Percentiles rank a stretch among this genome's conserved stretches.
phyloP scores from a whole-genome alignment of 2,797 vertebrate genomes.

The Meriones psammophilus region DNA sequence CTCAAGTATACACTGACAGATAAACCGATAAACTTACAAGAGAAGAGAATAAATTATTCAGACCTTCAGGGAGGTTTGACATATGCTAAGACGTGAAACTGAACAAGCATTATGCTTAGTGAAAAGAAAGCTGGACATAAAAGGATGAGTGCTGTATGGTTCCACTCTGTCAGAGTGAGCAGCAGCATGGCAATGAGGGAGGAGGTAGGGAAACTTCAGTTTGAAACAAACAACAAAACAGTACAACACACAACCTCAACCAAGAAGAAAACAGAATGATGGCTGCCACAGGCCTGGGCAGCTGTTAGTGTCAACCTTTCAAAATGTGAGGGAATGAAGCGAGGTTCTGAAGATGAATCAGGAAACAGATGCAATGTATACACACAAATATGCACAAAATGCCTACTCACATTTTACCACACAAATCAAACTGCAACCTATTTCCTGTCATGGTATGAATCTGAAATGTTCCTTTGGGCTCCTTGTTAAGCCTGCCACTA shows the following conservation, averaged over 20 bases:
- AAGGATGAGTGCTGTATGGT: neutral
- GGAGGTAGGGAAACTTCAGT: neutral
- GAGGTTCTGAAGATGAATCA: neutral
- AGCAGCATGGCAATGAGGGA: neutral
- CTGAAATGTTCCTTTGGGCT: neutral
- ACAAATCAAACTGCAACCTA: conserved; percentile 1
- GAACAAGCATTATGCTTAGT: neutral
- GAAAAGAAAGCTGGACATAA: neutral
- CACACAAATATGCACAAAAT: neutral
- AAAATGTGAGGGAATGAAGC: conserved; percentile 4
- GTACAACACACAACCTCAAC: neutral
- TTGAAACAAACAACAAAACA: neutral
- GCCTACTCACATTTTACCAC: neutral
- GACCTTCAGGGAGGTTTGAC: neutral
- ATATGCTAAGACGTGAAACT: neutral
- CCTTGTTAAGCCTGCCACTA: no score
- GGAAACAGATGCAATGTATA: neutral
- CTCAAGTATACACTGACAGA: neutral
- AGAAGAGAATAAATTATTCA: neutral
- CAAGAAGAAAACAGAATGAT: neutral
- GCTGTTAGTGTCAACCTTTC: neutral
- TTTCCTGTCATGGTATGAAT: neutral
- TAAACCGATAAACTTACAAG: neutral
- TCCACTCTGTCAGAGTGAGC: neutral
- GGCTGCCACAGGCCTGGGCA: neutral